These are phyloP conservation scores for Brassicogethes aeneus DNA, from an alignment of 2,888 invertebrate species.

Conservation along the genomic window DNA sequence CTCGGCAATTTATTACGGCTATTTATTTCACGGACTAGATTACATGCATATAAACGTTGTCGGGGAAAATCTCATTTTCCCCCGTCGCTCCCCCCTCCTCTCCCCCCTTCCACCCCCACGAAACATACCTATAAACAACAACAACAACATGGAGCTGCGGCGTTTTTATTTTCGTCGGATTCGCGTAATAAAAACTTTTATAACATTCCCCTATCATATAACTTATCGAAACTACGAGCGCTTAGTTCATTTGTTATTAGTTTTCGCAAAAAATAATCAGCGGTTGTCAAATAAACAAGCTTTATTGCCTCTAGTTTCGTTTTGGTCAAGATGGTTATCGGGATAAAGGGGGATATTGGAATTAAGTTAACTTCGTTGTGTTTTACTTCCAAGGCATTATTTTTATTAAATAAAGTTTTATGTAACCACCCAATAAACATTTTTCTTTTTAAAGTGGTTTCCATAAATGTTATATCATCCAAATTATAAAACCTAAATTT, in stretches of 20 bases:
- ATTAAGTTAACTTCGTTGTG: too few relatives aligned
- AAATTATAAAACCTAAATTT: too few relatives aligned
- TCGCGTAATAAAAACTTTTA: not conserved
- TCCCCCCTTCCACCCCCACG: constrained; percentile 6
- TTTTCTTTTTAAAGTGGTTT: too few relatives aligned
- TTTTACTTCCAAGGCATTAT: too few relatives aligned
- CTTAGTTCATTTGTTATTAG: not conserved
- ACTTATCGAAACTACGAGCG: not conserved
- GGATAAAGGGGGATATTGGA: too few relatives aligned
- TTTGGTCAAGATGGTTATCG: too few relatives aligned
- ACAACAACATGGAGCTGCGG: not conserved
- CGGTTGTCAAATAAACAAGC: not conserved
- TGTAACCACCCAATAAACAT: too few relatives aligned
- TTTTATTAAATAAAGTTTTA: too few relatives aligned
- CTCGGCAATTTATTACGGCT: constrained; percentile 67
- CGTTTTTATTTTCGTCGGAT: not conserved
- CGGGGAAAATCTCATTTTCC: constrained; percentile 14
- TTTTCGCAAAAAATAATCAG: not conserved
- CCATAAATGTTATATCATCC: too few relatives aligned
- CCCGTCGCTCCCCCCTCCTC: constrained; percentile 12
- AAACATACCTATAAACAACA: constrained; percentile 14
- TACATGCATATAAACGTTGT: constrained; percentile 43
- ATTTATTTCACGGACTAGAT: constrained; percentile 49
- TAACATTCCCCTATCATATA: not conserved
- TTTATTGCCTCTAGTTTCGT: too few relatives aligned